Percentiles rank a stretch among this genome's conserved stretches.
Conservation (phyloP, 2,113 vertebrate species). For the Pseudolaguvia tuberculata region DNA sequence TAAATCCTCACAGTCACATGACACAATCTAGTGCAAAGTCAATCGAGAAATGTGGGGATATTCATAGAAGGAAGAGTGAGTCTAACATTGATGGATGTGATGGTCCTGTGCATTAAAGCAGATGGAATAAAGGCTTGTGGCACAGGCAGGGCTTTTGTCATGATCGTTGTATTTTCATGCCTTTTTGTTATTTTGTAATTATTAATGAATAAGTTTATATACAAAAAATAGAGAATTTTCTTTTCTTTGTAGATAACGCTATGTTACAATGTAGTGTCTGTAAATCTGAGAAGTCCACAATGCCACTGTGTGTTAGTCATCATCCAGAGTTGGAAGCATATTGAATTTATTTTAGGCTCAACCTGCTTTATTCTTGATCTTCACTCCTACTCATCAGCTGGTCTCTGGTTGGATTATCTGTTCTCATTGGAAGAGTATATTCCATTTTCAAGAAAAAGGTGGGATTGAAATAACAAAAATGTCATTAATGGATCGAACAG, state of each 20-base stretch:
- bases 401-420: background rate
- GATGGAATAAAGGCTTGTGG: background rate
- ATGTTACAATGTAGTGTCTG: background rate
- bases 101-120: background rate
- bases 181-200: no score
- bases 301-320: constrained; percentile 18
- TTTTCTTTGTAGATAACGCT: background rate
- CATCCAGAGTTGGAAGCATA: background rate
- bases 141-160: no score
- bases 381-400: background rate
- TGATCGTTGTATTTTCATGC: no score
- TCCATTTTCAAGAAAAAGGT: background rate
- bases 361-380: constrained; percentile 5
- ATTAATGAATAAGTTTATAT: no score
- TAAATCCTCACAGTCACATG: no score
- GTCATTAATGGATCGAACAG: background rate
- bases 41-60: no score
- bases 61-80: no score
- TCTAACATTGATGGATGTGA: no score
- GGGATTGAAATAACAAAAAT: background rate
- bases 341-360: background rate
- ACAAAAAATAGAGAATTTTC: no score
- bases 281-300: background rate
- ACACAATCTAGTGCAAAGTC: no score
- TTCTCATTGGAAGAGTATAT: background rate